A percentile compares a stretch with the other conserved stretches of the same genome.
phyloP scores from a whole-genome alignment of 1,140 invertebrate genomes.

The Ridgeia piscesae region DNA sequence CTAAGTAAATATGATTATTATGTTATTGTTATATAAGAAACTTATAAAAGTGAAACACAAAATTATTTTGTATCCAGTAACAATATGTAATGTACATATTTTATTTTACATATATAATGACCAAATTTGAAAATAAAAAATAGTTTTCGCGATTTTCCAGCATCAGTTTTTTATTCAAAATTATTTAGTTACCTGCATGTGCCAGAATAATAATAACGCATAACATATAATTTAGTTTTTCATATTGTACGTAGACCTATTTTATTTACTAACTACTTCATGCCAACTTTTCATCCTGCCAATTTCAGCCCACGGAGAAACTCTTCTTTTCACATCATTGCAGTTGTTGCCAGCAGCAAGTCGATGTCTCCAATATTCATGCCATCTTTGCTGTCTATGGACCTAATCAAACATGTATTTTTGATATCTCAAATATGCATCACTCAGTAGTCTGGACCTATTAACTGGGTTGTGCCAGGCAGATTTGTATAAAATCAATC shows the following conservation, averaged over 20 bases:
- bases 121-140: not conserved
- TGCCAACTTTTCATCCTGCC: not conserved
- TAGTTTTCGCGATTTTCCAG: too few relatives aligned
- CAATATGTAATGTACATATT: too few relatives aligned
- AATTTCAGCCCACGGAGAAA: not conserved
- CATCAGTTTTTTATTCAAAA: too few relatives aligned
- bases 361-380: not conserved
- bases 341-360: not conserved
- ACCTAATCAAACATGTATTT: not conserved
- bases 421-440: not conserved
- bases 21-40: too few relatives aligned
- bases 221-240: not conserved
- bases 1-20: too few relatives aligned
- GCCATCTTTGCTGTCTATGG: not conserved
- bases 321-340: not conserved
- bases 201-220: not conserved
- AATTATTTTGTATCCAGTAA: too few relatives aligned
- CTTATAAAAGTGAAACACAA: too few relatives aligned
- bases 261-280: not conserved
- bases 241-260: not conserved
- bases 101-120: too few relatives aligned
- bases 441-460: not conserved
- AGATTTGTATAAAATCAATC: conserved; percentile 2
- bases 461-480: not conserved
- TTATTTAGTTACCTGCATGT: not conserved